Evolutionary conservation across 2,797 vertebrate species (phyloP).

Genomic region (Acanthiza pusilla): DNA sequence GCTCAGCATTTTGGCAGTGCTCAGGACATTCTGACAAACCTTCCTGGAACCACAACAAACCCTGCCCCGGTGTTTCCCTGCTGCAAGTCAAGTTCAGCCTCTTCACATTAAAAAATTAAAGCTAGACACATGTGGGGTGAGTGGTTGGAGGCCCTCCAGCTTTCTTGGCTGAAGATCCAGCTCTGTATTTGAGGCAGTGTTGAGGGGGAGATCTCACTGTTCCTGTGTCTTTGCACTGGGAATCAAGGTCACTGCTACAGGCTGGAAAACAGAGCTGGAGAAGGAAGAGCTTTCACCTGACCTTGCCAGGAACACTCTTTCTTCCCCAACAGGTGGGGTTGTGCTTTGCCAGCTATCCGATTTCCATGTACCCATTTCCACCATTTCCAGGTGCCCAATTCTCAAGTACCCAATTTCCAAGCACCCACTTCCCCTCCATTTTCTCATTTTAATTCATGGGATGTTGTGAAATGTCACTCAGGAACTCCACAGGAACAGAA

Average conservation of each 20-base stretch:
- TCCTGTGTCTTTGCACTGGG: too few species aligned
- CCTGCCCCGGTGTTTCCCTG: background rate
- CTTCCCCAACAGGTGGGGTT: background rate
- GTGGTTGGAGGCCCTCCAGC: background rate
- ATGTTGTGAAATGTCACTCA: background rate
- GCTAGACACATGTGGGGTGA: background rate
- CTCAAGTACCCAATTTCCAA: background rate
- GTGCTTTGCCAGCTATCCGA: background rate
- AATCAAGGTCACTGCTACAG: background rate
- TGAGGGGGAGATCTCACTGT: background rate
- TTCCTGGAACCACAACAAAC: background rate
- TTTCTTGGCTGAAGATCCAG: background rate
- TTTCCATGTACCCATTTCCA: background rate
- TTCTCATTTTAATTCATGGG: background rate
- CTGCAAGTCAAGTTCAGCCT: background rate
- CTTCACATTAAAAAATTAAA: too few species aligned
- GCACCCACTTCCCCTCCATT: background rate
- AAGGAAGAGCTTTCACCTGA: background rate
- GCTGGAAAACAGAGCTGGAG: background rate
- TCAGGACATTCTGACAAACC: background rate
- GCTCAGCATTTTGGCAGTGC: background rate
- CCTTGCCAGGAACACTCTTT: background rate
- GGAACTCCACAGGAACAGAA: background rate
- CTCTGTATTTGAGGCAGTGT: background rate
- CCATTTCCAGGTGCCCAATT: background rate